Evolutionary conservation across 2,113 vertebrate genomes (phyloP), one percentile per base, ranked within the genome.

Genomic region (Heterochromis multidens): DNA sequence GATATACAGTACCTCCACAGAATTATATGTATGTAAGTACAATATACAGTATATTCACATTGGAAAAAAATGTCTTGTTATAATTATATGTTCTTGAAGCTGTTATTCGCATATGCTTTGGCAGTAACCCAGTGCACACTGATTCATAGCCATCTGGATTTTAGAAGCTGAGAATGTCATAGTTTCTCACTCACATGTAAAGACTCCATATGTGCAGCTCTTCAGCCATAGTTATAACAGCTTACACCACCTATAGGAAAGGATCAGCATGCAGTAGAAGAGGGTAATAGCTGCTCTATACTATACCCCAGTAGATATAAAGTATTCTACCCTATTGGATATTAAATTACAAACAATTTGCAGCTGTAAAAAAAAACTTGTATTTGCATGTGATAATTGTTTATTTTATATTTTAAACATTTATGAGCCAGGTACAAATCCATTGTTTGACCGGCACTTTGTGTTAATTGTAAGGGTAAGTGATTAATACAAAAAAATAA

Each of bases 61-160:
- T 58, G 9, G 4, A 70, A 33, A 25, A 57, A 29, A 63, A 54
- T 35, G 10, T 80, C 29, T 46, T 58, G 37, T 29, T 79, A n/a
- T 29, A 13, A 21, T 10, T 79, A 37, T 57, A 62, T n/a, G 70
- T 12, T 85, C 4, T 16, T 46, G 3, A 65, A 58, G 52, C 25
- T 10, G 13, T 25, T 81, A 27, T 89, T 86, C 70, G 37, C 13
- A 29, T 77, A 58, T 89, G 8, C 43, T 70, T 79, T 84, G 33
- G 72, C 43, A 49, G n/a, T 46, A 25, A 78, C n/a, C 13, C 70
- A 81, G 40, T 23, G 57, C 43, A 78, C 82, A 54, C 4, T 63
- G 67, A 90, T 74, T 79, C 23, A 31, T 61, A n/a, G 74, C 76
- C 82, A 91, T 85, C 49, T 87, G 70, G 5, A 31, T 84, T 85